A percentile compares a stretch with the other conserved stretches of the same genome.
Conservation (phyloP, 2,888 invertebrate species). For the Ophioninae sp. region DNA sequence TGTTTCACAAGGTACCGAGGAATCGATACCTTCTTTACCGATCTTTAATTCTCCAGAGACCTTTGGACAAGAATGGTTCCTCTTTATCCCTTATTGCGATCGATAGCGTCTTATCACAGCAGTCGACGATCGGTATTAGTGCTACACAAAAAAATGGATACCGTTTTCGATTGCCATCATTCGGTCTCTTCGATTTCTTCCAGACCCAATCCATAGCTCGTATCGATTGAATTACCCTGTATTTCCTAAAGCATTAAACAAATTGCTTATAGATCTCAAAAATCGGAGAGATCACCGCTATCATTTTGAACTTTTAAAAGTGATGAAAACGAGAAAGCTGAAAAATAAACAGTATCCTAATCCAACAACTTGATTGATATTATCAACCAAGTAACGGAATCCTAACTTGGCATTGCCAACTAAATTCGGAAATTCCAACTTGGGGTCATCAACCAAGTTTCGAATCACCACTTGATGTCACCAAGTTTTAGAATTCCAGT, state of each 20-base stretch:
- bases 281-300: background rate
- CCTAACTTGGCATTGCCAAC: background rate
- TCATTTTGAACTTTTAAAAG: background rate
- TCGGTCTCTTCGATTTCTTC: background rate
- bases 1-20: background rate
- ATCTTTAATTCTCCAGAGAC: slow-evolving; percentile 10
- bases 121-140: background rate
- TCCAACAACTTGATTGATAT: background rate
- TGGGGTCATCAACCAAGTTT: background rate
- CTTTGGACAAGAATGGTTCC: background rate
- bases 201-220: background rate
- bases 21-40: slow-evolving; percentile 30
- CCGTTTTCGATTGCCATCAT: background rate
- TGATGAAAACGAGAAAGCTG: background rate
- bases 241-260: background rate
- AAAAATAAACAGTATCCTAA: background rate
- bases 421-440: background rate
- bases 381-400: background rate
- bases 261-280: background rate
- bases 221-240: background rate
- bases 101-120: background rate
- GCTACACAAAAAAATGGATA: background rate
- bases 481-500: too few relatives aligned
- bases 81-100: background rate
- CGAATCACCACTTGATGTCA: too few relatives aligned